These are phyloP conservation scores for Artibeus jamaicensis DNA, from an alignment of 2,797 vertebrate genomes.

Conservation along the genomic window DNA sequence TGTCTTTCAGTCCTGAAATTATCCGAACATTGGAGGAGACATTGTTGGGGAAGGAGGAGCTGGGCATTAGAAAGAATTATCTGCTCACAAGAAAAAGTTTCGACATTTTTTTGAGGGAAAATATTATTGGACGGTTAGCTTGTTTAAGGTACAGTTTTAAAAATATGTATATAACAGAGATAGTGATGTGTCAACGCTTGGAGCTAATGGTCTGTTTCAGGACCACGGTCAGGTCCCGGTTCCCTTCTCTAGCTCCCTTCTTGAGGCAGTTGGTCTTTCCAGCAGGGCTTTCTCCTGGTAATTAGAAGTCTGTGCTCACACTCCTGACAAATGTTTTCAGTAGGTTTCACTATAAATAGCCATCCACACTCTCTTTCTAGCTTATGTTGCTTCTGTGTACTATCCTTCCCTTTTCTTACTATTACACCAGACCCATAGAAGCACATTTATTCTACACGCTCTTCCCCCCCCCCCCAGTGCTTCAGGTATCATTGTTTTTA, in stretches of 20 bases:
- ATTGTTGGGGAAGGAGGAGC: neutral
- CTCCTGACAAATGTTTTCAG: neutral
- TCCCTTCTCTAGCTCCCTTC: neutral
- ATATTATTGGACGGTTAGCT: neutral
- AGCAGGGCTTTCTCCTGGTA: neutral
- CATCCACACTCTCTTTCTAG: neutral
- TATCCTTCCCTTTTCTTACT: neutral
- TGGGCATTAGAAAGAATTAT: neutral
- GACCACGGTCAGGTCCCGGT: constrained; percentile 78
- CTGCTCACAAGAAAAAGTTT: constrained; percentile 38
- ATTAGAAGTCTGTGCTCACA: neutral
- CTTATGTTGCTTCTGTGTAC: neutral
- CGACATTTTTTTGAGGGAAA: neutral
- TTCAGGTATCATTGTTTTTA: neutral
- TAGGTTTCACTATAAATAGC: neutral
- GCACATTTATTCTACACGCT: neutral
- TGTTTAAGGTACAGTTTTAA: neutral
- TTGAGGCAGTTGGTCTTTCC: neutral
- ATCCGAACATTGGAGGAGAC: neutral
- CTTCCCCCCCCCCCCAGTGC: neutral
- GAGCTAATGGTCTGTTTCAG: constrained; percentile 70
- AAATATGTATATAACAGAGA: neutral
- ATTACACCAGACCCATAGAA: neutral
- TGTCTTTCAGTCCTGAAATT: neutral
- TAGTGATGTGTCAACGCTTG: neutral